Conservation (phyloP, 2,113 vertebrate genomes). For the Rhinoderma darwinii region DNA sequence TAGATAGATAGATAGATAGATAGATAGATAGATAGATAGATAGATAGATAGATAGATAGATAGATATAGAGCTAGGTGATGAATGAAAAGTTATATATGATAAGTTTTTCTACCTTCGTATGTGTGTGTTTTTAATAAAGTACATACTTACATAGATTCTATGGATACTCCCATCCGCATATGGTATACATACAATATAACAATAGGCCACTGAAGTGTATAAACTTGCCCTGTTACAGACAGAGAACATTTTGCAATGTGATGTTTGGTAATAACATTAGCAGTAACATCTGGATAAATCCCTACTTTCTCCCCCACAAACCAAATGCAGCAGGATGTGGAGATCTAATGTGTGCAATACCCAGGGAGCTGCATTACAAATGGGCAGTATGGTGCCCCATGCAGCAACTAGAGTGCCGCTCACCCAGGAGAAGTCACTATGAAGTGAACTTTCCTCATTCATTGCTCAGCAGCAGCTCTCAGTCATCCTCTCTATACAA, state of each 20-base stretch:
- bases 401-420: conserved; percentile 16
- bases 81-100: too few relatives aligned
- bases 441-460: background rate
- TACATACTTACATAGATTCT: background rate
- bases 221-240: background rate
- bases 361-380: background rate
- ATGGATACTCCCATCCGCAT: background rate
- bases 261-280: background rate
- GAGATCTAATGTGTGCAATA: background rate
- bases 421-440: background rate
- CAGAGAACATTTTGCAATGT: background rate
- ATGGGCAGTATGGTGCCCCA: conserved; percentile 1
- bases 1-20: background rate
- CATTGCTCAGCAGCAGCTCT: conserved; percentile 6
- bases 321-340: conserved; percentile 4
- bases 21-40: background rate
- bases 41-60: background rate
- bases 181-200: background rate
- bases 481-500: background rate
- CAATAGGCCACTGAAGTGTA: background rate
- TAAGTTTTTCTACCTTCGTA: too few relatives aligned
- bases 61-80: too few relatives aligned
- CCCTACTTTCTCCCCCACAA: background rate
- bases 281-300: conserved; percentile 16
- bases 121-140: too few relatives aligned